A percentile compares a stretch with the other conserved stretches of the same genome.
Evolutionary conservation across 92 coral and sea anemone species (phyloP).

Genomic region (Palythoa grandis): DNA sequence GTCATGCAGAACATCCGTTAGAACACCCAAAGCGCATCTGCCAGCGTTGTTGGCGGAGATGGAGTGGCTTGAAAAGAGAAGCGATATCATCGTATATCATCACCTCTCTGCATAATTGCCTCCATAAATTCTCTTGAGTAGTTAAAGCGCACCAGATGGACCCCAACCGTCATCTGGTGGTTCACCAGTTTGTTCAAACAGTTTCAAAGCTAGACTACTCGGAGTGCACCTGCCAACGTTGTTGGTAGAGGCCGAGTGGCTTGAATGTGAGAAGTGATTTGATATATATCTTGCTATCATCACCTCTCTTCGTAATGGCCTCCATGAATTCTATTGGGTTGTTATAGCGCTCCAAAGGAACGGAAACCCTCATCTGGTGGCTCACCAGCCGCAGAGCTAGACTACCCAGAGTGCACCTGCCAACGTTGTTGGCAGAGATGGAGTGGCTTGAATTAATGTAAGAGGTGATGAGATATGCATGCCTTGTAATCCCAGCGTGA

Average conservation of each 20-base stretch:
- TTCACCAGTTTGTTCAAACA: not conserved
- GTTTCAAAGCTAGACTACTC: not conserved
- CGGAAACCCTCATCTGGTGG: not conserved
- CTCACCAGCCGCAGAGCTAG: not conserved
- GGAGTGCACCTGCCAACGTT: not conserved
- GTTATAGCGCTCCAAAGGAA: not conserved
- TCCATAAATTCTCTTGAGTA: not conserved
- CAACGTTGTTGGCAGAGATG: not conserved
- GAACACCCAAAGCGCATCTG: not conserved
- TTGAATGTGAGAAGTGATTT: not conserved
- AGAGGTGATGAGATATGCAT: not conserved
- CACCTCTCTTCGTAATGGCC: not conserved
- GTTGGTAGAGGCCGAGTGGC: not conserved
- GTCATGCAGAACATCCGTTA: not conserved
- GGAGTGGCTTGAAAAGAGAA: not conserved
- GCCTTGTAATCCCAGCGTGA: not conserved
- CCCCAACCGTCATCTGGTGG: not conserved
- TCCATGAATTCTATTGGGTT: not conserved
- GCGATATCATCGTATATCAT: too few relatives aligned
- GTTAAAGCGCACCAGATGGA: not conserved
- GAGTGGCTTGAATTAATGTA: not conserved
- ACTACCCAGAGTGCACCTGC: conserved; percentile 1
- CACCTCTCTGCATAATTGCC: not conserved
- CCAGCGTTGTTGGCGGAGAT: not conserved
- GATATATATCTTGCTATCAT: not conserved